Evolutionary conservation across 2,888 invertebrate genomes (phyloP).

Genomic region (Troides oblongomaculatus): DNA sequence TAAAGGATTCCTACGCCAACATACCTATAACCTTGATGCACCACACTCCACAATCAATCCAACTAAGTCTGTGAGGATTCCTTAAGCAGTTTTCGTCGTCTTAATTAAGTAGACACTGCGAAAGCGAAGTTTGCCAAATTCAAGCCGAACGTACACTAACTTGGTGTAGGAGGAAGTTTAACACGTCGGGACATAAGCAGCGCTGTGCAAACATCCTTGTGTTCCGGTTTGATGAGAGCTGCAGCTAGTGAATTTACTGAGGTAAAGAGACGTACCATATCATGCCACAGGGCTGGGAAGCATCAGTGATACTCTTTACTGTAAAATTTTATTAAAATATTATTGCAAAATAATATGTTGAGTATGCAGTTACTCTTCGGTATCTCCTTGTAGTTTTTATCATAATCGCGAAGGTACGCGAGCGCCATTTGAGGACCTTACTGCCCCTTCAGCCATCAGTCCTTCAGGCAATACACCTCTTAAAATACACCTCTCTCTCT

Average conservation of each 20-base stretch:
- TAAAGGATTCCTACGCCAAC: neutral
- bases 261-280: neutral
- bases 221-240: neutral
- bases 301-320: too few species aligned
- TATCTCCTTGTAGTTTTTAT: too few species aligned
- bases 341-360: too few species aligned
- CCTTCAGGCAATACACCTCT: too few species aligned
- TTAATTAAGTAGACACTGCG: slow-evolving; percentile 7
- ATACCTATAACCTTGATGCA: neutral
- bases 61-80: slow-evolving; percentile 6
- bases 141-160: neutral
- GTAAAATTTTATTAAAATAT: too few species aligned
- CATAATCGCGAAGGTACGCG: too few species aligned
- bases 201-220: neutral
- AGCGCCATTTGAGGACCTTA: too few species aligned
- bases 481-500: too few species aligned
- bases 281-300: too few species aligned
- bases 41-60: slow-evolving; percentile 9
- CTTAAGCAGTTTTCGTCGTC: slow-evolving; percentile 16
- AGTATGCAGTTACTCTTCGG: too few species aligned
- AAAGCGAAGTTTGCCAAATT: neutral
- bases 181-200: neutral
- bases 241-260: neutral
- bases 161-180: neutral
- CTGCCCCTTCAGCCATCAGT: too few species aligned